phyloP scores from a whole-genome alignment of 1,140 invertebrate genomes.

The Thalassaphorura encarpata region DNA sequence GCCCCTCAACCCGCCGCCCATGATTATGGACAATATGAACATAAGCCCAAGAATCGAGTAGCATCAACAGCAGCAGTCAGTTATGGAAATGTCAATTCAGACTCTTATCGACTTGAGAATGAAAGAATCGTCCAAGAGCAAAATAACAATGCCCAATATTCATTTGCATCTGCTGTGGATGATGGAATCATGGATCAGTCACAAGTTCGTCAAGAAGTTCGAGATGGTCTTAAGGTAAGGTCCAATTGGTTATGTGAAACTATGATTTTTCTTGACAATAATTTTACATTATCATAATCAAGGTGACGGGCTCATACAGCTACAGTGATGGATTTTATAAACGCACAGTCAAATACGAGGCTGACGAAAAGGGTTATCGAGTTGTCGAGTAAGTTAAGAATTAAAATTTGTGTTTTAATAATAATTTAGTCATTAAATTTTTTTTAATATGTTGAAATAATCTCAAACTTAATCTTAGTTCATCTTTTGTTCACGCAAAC shows the following conservation, averaged over 20 bases:
- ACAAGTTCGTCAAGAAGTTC: constrained; percentile 41
- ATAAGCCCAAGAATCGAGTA: background rate
- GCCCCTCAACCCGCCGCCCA: background rate
- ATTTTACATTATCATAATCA: background rate
- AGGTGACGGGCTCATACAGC: constrained; percentile 42
- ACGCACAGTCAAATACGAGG: constrained; percentile 45
- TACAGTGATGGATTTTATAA: constrained; percentile 48
- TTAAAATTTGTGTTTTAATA: background rate
- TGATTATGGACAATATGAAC: too few relatives aligned
- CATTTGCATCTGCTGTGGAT: constrained; percentile 40
- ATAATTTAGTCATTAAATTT: background rate
- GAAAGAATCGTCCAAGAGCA: constrained; percentile 28
- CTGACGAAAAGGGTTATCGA: constrained; percentile 49
- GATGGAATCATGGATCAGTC: constrained; percentile 45
- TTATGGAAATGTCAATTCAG: too few relatives aligned
- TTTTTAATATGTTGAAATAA: background rate
- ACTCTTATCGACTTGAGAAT: constrained; percentile 8
- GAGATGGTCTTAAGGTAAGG: constrained; percentile 41
- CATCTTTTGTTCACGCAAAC: too few relatives aligned
- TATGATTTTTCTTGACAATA: background rate
- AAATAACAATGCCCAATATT: constrained; percentile 39
- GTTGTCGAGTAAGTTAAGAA: constrained; percentile 41
- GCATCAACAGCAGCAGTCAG: background rate
- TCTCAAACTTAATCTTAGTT: too few relatives aligned
- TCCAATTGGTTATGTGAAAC: too few relatives aligned